Conservation (phyloP, 2,888 invertebrate genomes). For the Polymixis flavicincta region DNA sequence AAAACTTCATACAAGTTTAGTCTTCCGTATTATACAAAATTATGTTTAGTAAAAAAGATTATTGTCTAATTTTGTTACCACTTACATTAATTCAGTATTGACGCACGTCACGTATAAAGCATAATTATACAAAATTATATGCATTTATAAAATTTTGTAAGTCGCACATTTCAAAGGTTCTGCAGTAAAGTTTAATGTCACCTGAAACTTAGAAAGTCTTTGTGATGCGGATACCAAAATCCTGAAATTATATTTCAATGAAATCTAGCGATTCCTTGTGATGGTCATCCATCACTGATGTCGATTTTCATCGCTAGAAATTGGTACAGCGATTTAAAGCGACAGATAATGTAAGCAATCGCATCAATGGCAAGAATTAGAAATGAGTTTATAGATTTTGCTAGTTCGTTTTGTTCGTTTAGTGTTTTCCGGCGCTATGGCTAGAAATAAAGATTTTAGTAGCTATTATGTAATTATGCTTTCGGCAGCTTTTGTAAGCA, state of each 20-base stretch:
- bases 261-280: not conserved
- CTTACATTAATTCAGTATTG: not conserved
- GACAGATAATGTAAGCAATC: conserved; percentile 7
- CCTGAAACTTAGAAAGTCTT: not conserved
- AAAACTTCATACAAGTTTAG: conserved; percentile 30
- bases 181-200: conserved; percentile 1
- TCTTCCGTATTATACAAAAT: conserved; percentile 34
- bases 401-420: not conserved
- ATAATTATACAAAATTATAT: not conserved
- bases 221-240: not conserved
- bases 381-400: conserved; percentile 26
- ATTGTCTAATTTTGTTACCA: conserved; percentile 24
- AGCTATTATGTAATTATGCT: not conserved
- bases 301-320: conserved; percentile 10
- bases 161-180: not conserved
- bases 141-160: not conserved
- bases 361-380: conserved; percentile 16
- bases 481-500: not conserved
- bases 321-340: conserved; percentile 1
- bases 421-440: not conserved
- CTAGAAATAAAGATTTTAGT: not conserved
- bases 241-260: not conserved
- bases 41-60: not conserved
- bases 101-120: not conserved
- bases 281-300: conserved; percentile 3